These are phyloP conservation scores for Sicus ferrugineus DNA, from an alignment of 2,888 invertebrate genomes.

Conservation along the genomic window DNA sequence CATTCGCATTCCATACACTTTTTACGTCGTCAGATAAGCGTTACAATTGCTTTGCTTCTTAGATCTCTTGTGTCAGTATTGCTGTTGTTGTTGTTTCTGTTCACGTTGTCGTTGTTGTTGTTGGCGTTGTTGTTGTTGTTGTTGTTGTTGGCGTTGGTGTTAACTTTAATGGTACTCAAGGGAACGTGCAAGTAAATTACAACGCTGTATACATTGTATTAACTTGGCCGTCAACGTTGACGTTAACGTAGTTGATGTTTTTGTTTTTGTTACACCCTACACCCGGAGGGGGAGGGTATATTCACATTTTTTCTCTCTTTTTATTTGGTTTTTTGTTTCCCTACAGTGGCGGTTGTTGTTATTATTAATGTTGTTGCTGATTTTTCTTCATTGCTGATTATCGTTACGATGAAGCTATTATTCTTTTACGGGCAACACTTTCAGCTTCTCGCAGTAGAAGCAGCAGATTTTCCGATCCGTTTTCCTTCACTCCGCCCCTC, in stretches of 20 bases:
- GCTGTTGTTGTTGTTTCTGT: conserved; percentile 48
- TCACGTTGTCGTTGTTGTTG: conserved; percentile 44
- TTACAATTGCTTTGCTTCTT: conserved; percentile 36
- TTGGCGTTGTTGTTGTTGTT: conserved; percentile 44
- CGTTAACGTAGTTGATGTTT: conserved; percentile 1
- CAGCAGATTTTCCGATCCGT: neutral
- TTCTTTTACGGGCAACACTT: neutral
- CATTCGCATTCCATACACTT: conserved; percentile 30
- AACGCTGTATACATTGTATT: conserved; percentile 35
- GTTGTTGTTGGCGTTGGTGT: conserved; percentile 53
- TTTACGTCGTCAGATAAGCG: conserved; percentile 34
- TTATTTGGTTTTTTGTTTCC: neutral
- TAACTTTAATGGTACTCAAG: conserved; percentile 46
- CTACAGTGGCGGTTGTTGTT: too few species aligned
- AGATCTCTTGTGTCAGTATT: conserved; percentile 35
- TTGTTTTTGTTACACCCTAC: conserved; percentile 9
- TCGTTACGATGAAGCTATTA: conserved; percentile 7
- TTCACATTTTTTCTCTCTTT: neutral
- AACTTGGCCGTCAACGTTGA: conserved; percentile 25
- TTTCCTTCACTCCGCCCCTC: neutral
- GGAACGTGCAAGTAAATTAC: conserved; percentile 40
- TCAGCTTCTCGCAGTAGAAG: neutral
- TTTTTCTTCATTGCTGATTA: conserved; percentile 8
- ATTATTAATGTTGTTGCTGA: conserved; percentile 4
- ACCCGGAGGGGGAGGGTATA: too few species aligned